A percentile compares a stretch with the other conserved stretches of the same genome.
These are phyloP conservation scores for Hiodon tergisus DNA, from an alignment of 2,113 vertebrate species.

Conservation along the genomic window DNA sequence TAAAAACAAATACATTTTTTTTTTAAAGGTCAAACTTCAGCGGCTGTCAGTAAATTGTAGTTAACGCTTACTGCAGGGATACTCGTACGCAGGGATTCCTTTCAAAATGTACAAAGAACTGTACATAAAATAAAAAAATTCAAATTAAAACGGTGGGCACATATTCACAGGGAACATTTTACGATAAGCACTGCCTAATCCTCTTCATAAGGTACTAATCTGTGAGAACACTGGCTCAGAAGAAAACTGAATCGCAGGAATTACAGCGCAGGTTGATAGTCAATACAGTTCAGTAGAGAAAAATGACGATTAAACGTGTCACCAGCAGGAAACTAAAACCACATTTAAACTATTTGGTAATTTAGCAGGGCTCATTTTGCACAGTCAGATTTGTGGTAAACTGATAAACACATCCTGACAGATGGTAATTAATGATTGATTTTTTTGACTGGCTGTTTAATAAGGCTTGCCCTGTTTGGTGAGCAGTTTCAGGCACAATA, in stretches of 20 bases:
- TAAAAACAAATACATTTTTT: slow-evolving; percentile 2
- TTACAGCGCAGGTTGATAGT: slow-evolving; percentile 9
- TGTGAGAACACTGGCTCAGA: neutral
- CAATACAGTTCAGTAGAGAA: slow-evolving; percentile 7
- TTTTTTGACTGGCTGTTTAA: neutral
- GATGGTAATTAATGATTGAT: slow-evolving; percentile 6
- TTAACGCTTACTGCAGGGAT: neutral
- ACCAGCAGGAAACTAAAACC: neutral
- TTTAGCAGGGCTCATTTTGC: slow-evolving; percentile 20
- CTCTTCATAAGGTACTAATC: neutral
- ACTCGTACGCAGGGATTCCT: neutral
- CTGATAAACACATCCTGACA: slow-evolving; percentile 7
- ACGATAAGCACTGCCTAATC: neutral
- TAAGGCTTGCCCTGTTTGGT: neutral
- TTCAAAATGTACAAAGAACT: slow-evolving; percentile 9
- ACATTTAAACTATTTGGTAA: slow-evolving; percentile 10
- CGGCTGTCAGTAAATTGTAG: slow-evolving; percentile 6
- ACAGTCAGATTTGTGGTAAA: slow-evolving; percentile 7
- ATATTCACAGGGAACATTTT: slow-evolving; percentile 9
- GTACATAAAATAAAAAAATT: slow-evolving; percentile 5
- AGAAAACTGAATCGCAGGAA: neutral
- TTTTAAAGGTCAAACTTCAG: slow-evolving; percentile 2
- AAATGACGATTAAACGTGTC: neutral
- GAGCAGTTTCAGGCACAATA: slow-evolving; percentile 8
- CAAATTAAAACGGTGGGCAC: neutral